Evolutionary conservation across 1,140 invertebrate genomes (phyloP).

Genomic region (Eumaeus atala): DNA sequence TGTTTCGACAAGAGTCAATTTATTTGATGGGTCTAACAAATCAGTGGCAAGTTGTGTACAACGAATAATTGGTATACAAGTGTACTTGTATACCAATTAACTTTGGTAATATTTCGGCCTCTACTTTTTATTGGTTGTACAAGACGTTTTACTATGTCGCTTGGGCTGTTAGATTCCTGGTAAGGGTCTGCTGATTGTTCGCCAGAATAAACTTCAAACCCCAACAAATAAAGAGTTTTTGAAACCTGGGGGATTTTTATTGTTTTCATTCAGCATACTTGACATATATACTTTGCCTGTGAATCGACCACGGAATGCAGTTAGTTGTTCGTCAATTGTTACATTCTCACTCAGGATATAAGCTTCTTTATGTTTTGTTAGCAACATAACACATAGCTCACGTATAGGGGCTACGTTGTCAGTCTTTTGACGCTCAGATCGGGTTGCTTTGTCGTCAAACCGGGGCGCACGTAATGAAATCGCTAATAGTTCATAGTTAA

Average conservation of each 20-base stretch:
- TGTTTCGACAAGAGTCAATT: no score
- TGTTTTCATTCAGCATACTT: constrained; percentile 66
- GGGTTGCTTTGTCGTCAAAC: constrained; percentile 33
- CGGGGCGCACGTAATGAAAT: constrained; percentile 14
- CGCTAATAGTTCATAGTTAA: no score
- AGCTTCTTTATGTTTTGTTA: no score
- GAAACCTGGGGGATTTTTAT: constrained; percentile 52
- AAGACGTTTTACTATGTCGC: constrained; percentile 23
- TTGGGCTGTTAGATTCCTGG: constrained; percentile 16
- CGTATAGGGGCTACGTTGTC: constrained; percentile 22
- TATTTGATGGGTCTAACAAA: no score
- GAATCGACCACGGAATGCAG: constrained; percentile 47
- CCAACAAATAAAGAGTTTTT: constrained; percentile 32
- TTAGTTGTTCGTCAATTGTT: constrained; percentile 47
- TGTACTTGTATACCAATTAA: no score
- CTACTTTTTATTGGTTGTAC: constrained; percentile 21
- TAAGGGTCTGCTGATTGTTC: constrained; percentile 24
- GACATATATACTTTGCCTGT: constrained; percentile 61
- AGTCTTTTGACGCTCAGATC: constrained; percentile 28
- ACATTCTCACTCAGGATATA: constrained; percentile 29
- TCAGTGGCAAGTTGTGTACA: no score
- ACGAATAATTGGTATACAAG: no score
- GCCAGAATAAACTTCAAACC: constrained; percentile 33
- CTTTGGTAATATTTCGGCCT: no score
- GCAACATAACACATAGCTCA: no score